Evolutionary conservation across 2,888 invertebrate species (phyloP).

Genomic region (Arrhopalites spinosus): DNA sequence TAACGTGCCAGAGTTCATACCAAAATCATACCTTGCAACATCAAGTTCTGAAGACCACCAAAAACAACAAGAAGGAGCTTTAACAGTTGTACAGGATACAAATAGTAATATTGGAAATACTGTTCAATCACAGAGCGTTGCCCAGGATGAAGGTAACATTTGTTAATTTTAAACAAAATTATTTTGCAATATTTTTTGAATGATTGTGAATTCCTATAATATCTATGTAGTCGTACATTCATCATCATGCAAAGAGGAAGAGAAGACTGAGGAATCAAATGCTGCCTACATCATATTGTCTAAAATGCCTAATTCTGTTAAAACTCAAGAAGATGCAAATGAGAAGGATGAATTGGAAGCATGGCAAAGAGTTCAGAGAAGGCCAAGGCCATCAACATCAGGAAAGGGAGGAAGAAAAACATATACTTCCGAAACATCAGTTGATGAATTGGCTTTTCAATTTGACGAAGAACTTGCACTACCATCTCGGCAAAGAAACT

Average conservation of each 20-base stretch:
- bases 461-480: slow-evolving; percentile 93
- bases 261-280: slow-evolving; percentile 33
- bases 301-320: slow-evolving; percentile 11
- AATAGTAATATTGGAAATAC: neutral
- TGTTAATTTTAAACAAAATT: neutral
- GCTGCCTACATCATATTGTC: neutral
- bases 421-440: slow-evolving; percentile 54
- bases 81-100: neutral
- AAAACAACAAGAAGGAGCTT: neutral
- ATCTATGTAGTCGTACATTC: too few relatives aligned
- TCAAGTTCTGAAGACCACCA: neutral
- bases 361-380: slow-evolving; percentile 32
- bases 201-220: neutral
- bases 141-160: neutral
- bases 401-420: slow-evolving; percentile 21
- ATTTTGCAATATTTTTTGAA: neutral
- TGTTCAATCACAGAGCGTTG: neutral
- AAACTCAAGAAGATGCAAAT: slow-evolving; percentile 13
- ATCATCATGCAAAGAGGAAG: too few relatives aligned
- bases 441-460: slow-evolving; percentile 91
- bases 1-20: slow-evolving; percentile 82
- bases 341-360: slow-evolving; percentile 24
- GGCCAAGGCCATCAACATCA: slow-evolving; percentile 1
- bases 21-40: slow-evolving; percentile 40
- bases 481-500: slow-evolving; percentile 70